phyloP scores from a whole-genome alignment of 2,888 invertebrate genomes.

The Agrilus biguttatus region DNA sequence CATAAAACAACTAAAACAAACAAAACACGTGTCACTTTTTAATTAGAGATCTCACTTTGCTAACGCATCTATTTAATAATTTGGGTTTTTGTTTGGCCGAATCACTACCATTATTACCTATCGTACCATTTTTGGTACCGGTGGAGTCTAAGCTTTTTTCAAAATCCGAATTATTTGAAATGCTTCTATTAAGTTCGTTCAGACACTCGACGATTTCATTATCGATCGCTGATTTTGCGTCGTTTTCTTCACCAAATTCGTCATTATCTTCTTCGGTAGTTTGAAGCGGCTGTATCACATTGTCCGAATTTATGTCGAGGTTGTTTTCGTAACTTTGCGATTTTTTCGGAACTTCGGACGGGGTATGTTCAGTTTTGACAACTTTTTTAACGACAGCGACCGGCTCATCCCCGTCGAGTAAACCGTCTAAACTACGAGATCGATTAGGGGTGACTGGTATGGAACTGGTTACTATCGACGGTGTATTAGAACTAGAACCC shows the following conservation, averaged over 20 bases:
- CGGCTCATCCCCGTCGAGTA: slow-evolving; percentile 32
- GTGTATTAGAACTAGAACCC: slow-evolving; percentile 30
- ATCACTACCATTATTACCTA: slow-evolving; percentile 40
- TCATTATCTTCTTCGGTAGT: slow-evolving; percentile 11
- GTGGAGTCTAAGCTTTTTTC: slow-evolving; percentile 16
- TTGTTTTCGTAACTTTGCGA: slow-evolving; percentile 24
- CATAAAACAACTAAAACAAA: slow-evolving; percentile 6
- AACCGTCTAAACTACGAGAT: slow-evolving; percentile 49
- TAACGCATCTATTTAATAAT: slow-evolving; percentile 74
- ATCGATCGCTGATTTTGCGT: slow-evolving; percentile 21
- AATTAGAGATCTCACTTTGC: slow-evolving; percentile 67
- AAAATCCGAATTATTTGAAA: slow-evolving; percentile 13
- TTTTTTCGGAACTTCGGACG: slow-evolving; percentile 19
- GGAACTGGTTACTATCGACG: slow-evolving; percentile 17
- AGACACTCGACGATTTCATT: slow-evolving; percentile 1
- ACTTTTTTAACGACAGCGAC: slow-evolving; percentile 9
- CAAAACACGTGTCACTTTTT: slow-evolving; percentile 18
- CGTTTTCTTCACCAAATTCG: slow-evolving; percentile 21
- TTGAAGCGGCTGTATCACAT: neutral
- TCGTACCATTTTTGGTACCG: slow-evolving; percentile 18
- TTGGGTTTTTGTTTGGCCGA: slow-evolving; percentile 57
- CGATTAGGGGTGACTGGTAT: slow-evolving; percentile 30
- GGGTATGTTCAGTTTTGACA: slow-evolving; percentile 17
- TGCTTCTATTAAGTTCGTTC: slow-evolving; percentile 10
- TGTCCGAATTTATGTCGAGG: slow-evolving; percentile 15